Evolutionary conservation across 2,888 invertebrate species (phyloP).

Genomic region (Aphodius sticticus): DNA sequence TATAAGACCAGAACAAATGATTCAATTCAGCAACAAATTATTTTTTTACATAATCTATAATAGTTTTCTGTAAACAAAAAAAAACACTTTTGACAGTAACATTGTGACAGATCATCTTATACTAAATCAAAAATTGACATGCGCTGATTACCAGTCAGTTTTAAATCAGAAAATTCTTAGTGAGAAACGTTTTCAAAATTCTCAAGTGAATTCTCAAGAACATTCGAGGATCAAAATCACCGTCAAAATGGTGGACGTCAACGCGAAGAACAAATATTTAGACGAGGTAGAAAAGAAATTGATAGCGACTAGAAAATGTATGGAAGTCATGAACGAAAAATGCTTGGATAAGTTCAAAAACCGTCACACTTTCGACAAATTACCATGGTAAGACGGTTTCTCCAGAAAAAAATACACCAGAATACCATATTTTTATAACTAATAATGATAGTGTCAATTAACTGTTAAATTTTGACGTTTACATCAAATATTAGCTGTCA

Average conservation of each 20-base stretch:
- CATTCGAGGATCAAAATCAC: no score
- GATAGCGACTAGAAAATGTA: constrained; percentile 42
- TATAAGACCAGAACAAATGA: no score
- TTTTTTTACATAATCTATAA: not conserved
- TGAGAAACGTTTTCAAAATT: not conserved
- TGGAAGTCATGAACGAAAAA: constrained; percentile 43
- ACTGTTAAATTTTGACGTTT: not conserved
- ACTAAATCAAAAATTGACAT: not conserved
- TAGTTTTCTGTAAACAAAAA: not conserved
- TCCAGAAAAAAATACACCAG: not conserved
- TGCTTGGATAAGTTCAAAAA: constrained; percentile 35
- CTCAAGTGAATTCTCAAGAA: not conserved
- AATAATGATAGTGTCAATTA: not conserved
- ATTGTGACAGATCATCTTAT: not conserved
- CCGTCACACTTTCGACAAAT: constrained; percentile 29
- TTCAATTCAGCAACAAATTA: no score
- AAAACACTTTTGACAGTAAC: not conserved
- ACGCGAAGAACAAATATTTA: constrained; percentile 33
- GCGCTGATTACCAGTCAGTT: not conserved
- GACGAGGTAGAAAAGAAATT: constrained; percentile 41
- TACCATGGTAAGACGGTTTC: constrained; percentile 29
- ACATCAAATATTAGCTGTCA: not conserved
- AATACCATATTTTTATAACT: not conserved
- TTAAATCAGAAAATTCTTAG: not conserved
- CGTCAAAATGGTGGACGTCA: not conserved